These are phyloP conservation scores for Geophilus truncorum DNA, from an alignment of 2,888 invertebrate genomes.

Conservation along the genomic window DNA sequence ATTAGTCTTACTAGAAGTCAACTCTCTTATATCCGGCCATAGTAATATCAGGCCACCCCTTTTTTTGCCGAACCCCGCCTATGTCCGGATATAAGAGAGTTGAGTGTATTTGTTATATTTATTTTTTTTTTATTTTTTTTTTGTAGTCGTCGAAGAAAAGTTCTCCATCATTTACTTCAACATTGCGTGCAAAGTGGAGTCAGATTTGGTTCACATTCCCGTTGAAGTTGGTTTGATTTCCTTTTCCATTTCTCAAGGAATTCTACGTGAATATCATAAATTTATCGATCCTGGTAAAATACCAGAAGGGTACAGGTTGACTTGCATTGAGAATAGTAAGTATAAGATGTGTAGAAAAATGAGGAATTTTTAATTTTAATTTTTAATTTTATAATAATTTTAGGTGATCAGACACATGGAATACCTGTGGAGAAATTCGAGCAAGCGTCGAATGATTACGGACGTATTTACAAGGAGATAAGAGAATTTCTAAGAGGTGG, in stretches of 20 bases:
- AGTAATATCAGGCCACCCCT: neutral
- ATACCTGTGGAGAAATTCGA: neutral
- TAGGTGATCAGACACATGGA: neutral
- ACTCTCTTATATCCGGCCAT: too few species aligned
- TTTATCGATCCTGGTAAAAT: conserved; percentile 44
- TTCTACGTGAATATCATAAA: conserved; percentile 42
- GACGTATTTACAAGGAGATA: neutral
- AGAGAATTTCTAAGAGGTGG: neutral
- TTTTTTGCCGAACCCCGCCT: neutral
- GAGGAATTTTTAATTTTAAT: neutral
- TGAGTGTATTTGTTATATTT: neutral
- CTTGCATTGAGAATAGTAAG: neutral
- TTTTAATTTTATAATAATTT: neutral
- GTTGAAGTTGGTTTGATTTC: conserved; percentile 44
- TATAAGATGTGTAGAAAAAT: too few species aligned
- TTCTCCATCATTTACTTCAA: conserved; percentile 45
- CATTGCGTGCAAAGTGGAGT: conserved; percentile 42
- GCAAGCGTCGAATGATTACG: neutral
- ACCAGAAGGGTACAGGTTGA: neutral
- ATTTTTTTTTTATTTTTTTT: neutral
- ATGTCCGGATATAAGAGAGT: too few species aligned
- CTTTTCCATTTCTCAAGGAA: conserved; percentile 43
- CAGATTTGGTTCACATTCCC: conserved; percentile 42
- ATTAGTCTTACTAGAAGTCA: too few species aligned
- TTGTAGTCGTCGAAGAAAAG: neutral